Evolutionary conservation across 2,888 invertebrate species (phyloP).

Genomic region (Plusia festucae): DNA sequence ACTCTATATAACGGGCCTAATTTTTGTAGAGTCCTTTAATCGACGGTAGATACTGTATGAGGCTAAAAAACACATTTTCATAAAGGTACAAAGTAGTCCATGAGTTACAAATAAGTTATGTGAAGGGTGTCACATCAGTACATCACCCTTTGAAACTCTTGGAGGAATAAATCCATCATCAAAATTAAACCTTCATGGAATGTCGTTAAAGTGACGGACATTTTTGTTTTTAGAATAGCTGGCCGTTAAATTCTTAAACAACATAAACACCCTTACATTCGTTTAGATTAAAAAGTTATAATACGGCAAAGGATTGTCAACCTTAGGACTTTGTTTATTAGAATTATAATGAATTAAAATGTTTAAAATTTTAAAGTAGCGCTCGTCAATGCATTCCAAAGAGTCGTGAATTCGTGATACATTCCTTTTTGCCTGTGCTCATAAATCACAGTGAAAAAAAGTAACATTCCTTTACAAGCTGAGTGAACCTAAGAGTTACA

Average conservation of each 20-base stretch:
- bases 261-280: conserved; percentile 30
- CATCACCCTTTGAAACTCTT: background rate
- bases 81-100: background rate
- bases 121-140: background rate
- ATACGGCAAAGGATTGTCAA: conserved; percentile 7
- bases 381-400: conserved; percentile 51
- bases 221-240: conserved; percentile 44
- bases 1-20: no score
- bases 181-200: conserved; percentile 28
- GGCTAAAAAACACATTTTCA: no score
- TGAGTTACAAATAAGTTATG: no score
- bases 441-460: conserved; percentile 57
- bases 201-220: conserved; percentile 32
- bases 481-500: conserved; percentile 51
- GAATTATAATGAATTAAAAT: conserved; percentile 23
- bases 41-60: no score
- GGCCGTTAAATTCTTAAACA: conserved; percentile 46
- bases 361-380: conserved; percentile 44
- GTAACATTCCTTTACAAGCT: conserved; percentile 56
- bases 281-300: conserved; percentile 27
- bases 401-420: conserved; percentile 53
- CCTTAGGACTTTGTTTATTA: conserved; percentile 9
- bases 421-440: conserved; percentile 42
- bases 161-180: conserved; percentile 29
- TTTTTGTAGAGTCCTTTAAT: no score